Evolutionary conservation across 1,140 invertebrate genomes (phyloP).

Genomic region (Apis mellifera): DNA sequence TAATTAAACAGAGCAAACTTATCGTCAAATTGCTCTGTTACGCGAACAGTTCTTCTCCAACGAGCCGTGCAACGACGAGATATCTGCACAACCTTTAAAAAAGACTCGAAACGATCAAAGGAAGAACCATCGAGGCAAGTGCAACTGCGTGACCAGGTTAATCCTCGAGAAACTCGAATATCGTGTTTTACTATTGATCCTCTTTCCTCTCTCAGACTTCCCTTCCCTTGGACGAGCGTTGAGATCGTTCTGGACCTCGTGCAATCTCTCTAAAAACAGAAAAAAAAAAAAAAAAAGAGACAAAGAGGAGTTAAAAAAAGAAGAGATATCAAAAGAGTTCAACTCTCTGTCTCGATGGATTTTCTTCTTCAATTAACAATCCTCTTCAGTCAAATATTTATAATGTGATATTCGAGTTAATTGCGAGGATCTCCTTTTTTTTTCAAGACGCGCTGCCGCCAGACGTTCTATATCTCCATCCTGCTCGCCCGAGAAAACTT

Average conservation of each 20-base stretch:
- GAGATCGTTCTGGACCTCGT: background rate
- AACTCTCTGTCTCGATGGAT: background rate
- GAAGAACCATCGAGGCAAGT: constrained; percentile 24
- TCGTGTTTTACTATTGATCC: constrained; percentile 18
- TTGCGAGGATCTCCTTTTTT: background rate
- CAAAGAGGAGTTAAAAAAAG: too few species aligned
- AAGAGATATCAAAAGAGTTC: too few species aligned
- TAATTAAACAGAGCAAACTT: too few species aligned
- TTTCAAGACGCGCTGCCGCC: too few species aligned
- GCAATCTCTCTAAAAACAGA: background rate
- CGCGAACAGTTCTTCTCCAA: too few species aligned
- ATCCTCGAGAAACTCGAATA: constrained; percentile 13
- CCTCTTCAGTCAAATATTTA: background rate
- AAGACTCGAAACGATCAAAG: constrained; percentile 14
- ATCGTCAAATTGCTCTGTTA: too few species aligned
- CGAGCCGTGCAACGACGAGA: too few species aligned
- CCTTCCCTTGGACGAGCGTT: background rate
- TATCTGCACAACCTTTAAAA: background rate
- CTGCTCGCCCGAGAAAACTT: background rate
- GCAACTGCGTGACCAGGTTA: background rate
- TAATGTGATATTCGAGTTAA: background rate
- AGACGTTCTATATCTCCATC: too few species aligned
- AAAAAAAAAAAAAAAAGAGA: background rate
- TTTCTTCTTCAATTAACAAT: background rate
- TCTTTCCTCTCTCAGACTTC: background rate